These are phyloP conservation scores for Mesoclemmys tuberculata DNA, from an alignment of 2,113 vertebrate species.

Conservation along the genomic window DNA sequence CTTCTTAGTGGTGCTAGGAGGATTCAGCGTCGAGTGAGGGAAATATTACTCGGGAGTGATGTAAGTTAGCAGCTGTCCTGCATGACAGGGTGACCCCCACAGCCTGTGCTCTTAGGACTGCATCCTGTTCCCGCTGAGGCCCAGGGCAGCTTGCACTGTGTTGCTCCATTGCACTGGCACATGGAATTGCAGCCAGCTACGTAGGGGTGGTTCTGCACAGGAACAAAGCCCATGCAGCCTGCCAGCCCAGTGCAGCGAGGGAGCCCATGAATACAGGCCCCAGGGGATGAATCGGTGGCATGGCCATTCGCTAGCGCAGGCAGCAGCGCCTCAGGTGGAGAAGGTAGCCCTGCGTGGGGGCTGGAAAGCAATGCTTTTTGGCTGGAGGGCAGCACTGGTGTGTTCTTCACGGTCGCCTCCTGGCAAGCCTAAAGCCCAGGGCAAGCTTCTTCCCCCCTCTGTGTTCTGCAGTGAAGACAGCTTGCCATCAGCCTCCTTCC, in stretches of 20 bases:
- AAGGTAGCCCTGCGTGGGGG: neutral
- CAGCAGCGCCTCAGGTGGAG: neutral
- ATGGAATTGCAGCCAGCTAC: too few relatives aligned
- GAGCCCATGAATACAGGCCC: neutral
- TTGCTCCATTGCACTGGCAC: neutral
- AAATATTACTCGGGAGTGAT: neutral
- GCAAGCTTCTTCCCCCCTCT: neutral
- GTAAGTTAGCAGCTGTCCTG: neutral
- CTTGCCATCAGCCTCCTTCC: neutral
- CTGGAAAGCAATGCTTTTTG: neutral
- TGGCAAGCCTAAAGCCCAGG: too few relatives aligned
- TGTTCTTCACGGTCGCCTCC: neutral
- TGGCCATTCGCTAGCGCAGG: neutral
- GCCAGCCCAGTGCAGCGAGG: neutral
- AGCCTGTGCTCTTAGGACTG: neutral
- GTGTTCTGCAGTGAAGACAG: neutral
- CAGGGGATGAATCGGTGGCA: neutral
- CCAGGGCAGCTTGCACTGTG: neutral
- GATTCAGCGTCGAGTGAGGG: neutral
- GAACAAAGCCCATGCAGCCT: neutral
- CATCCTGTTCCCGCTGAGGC: fast-evolving
- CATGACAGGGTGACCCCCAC: neutral
- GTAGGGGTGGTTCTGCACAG: neutral
- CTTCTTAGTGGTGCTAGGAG: neutral
- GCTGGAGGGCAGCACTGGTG: neutral